Percentiles rank a stretch among this genome's conserved stretches.
phyloP scores from a whole-genome alignment of 53 echinoderm and acorn worm genomes.

The Pentamera pediparva region DNA sequence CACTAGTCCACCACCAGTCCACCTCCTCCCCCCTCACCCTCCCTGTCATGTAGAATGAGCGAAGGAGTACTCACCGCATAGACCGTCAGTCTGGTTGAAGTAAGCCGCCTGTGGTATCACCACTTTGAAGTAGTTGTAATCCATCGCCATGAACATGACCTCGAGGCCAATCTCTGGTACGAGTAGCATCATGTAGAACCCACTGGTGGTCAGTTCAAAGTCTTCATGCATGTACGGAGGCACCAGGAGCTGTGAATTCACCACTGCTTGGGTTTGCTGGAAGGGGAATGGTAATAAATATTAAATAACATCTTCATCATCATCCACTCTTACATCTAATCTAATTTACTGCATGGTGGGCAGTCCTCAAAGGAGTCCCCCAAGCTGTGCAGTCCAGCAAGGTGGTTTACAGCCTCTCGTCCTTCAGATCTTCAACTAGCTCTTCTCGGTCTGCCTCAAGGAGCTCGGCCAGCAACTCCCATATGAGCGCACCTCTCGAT shows the following conservation, averaged over 20 bases:
- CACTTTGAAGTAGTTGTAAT: conserved; percentile 60
- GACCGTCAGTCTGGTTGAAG: conserved; percentile 67
- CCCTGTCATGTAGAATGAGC: neutral
- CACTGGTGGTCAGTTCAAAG: conserved; percentile 41
- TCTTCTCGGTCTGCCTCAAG: too few relatives aligned
- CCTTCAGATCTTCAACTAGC: too few relatives aligned
- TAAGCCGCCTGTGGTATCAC: conserved; percentile 51
- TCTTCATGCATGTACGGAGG: conserved; percentile 24
- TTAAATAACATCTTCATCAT: too few relatives aligned
- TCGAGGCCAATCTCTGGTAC: conserved; percentile 58
- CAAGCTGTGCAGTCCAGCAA: too few relatives aligned
- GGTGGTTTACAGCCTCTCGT: too few relatives aligned
- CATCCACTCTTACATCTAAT: too few relatives aligned
- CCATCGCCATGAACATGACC: conserved; percentile 57
- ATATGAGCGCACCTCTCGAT: too few relatives aligned
- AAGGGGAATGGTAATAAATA: neutral
- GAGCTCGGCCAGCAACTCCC: too few relatives aligned
- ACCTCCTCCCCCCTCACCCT: too few relatives aligned
- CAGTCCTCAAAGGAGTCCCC: too few relatives aligned
- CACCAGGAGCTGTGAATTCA: conserved; percentile 12
- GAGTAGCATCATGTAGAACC: conserved; percentile 53
- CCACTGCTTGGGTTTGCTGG: conserved; percentile 32
- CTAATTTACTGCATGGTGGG: too few relatives aligned
- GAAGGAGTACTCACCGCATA: conserved; percentile 62
- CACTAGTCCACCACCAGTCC: too few relatives aligned